These are phyloP conservation scores for Saguinus imperator DNA, from an alignment of 2,113 vertebrate species.

Conservation along the genomic window DNA sequence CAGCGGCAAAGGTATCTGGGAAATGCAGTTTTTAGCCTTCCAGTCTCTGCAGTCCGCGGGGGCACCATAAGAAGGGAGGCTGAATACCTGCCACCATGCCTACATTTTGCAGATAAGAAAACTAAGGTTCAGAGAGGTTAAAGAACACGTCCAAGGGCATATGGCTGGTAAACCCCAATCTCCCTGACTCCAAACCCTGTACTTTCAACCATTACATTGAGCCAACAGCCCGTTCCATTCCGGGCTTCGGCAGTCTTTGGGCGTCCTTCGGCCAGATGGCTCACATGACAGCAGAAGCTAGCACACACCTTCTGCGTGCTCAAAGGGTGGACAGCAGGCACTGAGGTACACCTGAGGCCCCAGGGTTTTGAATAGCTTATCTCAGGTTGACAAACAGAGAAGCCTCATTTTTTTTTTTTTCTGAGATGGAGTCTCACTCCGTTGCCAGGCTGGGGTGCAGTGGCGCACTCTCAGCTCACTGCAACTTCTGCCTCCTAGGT, in stretches of 20 bases:
- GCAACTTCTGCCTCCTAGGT: no score
- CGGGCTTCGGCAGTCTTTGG: not conserved
- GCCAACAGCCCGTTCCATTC: not conserved
- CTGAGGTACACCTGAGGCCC: not conserved
- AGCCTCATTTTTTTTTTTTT: not conserved
- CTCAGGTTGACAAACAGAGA: not conserved
- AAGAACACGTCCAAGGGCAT: not conserved
- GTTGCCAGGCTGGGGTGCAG: no score
- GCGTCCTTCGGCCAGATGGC: not conserved
- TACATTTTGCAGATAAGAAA: slow-evolving; percentile 53
- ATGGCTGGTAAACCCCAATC: not conserved
- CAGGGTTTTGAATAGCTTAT: not conserved
- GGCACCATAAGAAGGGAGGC: not conserved
- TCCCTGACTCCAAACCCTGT: not conserved
- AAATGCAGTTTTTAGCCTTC: slow-evolving; percentile 27
- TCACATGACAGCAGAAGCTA: not conserved
- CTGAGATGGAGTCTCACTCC: no score
- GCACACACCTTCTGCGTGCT: not conserved
- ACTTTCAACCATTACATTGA: not conserved
- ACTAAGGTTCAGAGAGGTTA: slow-evolving; percentile 32
- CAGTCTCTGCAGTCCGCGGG: not conserved
- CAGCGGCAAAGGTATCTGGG: slow-evolving; percentile 34
- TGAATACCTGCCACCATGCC: not conserved
- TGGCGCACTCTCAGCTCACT: no score
- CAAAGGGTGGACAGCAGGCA: not conserved